Base-by-base conservation (phyloP, 2,888 invertebrate species). In the Synergus itoensis region DNA sequence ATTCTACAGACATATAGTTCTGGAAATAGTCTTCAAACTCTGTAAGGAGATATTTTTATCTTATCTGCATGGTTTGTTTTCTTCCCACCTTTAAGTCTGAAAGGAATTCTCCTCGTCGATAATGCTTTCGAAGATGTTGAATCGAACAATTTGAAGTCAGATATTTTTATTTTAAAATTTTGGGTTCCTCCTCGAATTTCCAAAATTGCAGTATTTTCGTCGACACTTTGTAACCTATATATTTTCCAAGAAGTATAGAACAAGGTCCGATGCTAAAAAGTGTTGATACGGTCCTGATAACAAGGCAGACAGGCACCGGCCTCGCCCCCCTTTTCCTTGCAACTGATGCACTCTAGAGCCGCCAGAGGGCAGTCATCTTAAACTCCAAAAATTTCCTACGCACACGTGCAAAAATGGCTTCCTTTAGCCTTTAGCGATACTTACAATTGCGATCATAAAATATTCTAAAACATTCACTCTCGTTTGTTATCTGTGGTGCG, bases 391-490 rank as follows among this genome's bases (percentile, higher is more conserved):
- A 77, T 82, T 83, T 87, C 87, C 88, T 88, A 88, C 90, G 89
- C 90, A 90, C 89, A 90, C 89, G 89, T 89, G 85, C 89, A 89
- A 90, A 90, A 88, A 90, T 90, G 90, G 90, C 90, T 85, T 82
- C 84, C 81, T 36, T 36, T 36, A 36, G 36, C 36, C 80, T 48
- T 43, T 73, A 12, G 48, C 48, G n/a, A n/a, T 40, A 48, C 45
- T 67, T 63, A 36, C 45, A 43, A n/a, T 77, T 64, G 21, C 62
- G 43, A 63, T 64, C 77, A 64, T 36, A 36, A 36, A 36, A 36
- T 5, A 36, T 36, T 36, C 5, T 45, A n/a, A 36, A 63, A 45
- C 64, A 64, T 77, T 64, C 43, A 77, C 63, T 48, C 45, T 77
- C 62, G 60, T 64, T 43, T 16, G 48, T 1, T 77, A 63, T 21